phyloP scores from a whole-genome alignment of 2,888 invertebrate species.

The Anticlea derivata region DNA sequence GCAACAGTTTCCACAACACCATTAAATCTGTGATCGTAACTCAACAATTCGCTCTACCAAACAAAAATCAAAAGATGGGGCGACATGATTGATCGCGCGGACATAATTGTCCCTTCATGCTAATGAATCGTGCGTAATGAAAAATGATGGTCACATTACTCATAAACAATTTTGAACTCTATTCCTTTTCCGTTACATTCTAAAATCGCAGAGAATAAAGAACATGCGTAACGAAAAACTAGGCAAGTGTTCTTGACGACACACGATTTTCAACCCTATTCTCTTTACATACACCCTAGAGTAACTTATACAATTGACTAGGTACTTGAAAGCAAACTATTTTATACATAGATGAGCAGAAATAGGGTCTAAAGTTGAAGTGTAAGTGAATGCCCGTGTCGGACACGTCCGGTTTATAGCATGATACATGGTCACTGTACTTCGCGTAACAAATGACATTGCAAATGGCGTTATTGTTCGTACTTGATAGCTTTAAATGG shows the following conservation, averaged over 20 bases:
- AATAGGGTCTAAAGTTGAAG: conserved; percentile 11
- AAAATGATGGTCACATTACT: conserved; percentile 65
- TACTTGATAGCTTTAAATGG: conserved; percentile 39
- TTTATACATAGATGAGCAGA: background rate
- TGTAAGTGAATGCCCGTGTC: conserved; percentile 23
- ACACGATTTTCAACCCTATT: conserved; percentile 33
- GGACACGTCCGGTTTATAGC: conserved; percentile 46
- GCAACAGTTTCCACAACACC: conserved; percentile 18
- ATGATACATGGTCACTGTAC: conserved; percentile 64
- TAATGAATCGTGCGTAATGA: conserved; percentile 81
- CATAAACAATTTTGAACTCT: conserved; percentile 32
- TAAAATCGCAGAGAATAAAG: background rate
- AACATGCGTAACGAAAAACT: conserved; percentile 39
- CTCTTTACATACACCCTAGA: conserved; percentile 2
- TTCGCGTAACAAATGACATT: conserved; percentile 55
- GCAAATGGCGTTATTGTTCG: conserved; percentile 54
- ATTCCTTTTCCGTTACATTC: background rate
- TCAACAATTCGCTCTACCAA: conserved; percentile 41
- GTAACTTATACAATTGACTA: background rate
- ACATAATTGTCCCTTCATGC: conserved; percentile 78
- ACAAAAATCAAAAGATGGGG: conserved; percentile 69
- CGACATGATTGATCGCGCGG: conserved; percentile 72
- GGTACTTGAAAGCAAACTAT: background rate
- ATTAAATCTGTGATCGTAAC: conserved; percentile 28
- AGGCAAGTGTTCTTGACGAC: conserved; percentile 7